phyloP scores from a whole-genome alignment of 2,113 vertebrate genomes.

The Bombycilla garrulus region DNA sequence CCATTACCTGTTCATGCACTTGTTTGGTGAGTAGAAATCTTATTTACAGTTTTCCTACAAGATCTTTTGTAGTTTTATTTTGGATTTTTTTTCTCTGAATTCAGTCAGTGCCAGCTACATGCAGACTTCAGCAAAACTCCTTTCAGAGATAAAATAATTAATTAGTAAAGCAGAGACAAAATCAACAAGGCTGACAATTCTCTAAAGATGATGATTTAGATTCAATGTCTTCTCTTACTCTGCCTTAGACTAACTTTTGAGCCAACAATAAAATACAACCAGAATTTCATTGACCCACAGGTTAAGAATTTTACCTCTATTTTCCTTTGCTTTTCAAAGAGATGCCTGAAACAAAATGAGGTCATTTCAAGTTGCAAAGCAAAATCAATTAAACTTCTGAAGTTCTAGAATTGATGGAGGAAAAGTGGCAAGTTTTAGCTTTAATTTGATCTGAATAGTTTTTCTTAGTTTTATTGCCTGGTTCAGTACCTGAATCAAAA shows the following conservation, averaged over 20 bases:
- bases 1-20: background rate
- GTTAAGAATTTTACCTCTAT: background rate
- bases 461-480: background rate
- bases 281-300: background rate
- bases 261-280: background rate
- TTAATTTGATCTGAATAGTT: background rate
- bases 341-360: background rate
- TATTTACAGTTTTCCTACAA: background rate
- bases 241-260: background rate
- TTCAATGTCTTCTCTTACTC: background rate
- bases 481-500: background rate
- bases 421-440: background rate
- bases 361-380: background rate
- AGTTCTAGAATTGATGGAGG: background rate
- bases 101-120: background rate
- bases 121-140: background rate
- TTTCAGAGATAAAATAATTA: background rate
- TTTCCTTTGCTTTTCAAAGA: background rate
- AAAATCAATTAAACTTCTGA: background rate
- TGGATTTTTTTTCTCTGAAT: background rate
- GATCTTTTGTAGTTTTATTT: background rate
- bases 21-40: background rate
- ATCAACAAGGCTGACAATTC: background rate
- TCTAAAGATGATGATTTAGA: background rate
- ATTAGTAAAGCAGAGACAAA: background rate